phyloP scores from a whole-genome alignment of 2,113 vertebrate species.

The Oophaga pumilio region DNA sequence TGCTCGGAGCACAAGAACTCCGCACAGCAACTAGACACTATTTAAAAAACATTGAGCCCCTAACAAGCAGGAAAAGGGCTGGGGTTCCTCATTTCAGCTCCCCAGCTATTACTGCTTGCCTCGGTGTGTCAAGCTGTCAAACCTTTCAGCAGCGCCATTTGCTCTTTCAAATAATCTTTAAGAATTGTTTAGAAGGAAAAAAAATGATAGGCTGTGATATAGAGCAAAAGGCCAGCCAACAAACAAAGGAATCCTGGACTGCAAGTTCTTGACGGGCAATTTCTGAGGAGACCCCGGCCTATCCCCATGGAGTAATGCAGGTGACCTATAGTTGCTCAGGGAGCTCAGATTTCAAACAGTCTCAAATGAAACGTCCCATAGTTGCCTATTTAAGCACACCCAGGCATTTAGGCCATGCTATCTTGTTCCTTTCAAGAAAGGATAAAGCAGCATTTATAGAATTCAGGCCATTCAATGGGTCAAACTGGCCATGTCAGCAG shows the following conservation, averaged over 20 bases:
- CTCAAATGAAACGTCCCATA: constrained; percentile 78
- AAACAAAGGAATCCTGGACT: constrained; percentile 79
- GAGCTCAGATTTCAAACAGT: constrained; percentile 84
- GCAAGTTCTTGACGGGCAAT: constrained; percentile 76
- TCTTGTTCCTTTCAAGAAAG: constrained; percentile 82
- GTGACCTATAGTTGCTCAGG: constrained; percentile 83
- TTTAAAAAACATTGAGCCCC: constrained; percentile 62
- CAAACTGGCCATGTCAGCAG: constrained; percentile 75
- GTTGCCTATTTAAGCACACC: constrained; percentile 83
- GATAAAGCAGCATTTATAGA: constrained; percentile 90
- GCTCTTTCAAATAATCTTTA: constrained; percentile 83
- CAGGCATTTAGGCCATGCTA: constrained; percentile 83
- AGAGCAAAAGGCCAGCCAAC: constrained; percentile 74
- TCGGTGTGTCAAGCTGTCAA: constrained; percentile 79
- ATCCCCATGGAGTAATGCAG: constrained; percentile 75
- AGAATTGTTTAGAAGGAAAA: constrained; percentile 74
- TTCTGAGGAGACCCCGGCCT: constrained; percentile 76
- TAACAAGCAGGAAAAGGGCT: constrained; percentile 68
- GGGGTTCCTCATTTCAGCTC: constrained; percentile 63
- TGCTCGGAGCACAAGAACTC: constrained; percentile 67
- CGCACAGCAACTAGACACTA: constrained; percentile 69
- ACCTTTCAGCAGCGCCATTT: constrained; percentile 77
- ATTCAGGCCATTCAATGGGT: constrained; percentile 92
- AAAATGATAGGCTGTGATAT: constrained; percentile 78
- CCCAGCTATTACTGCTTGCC: constrained; percentile 72